Evolutionary conservation across 2,888 invertebrate genomes (phyloP).

Genomic region (Ephialtes manifestator): DNA sequence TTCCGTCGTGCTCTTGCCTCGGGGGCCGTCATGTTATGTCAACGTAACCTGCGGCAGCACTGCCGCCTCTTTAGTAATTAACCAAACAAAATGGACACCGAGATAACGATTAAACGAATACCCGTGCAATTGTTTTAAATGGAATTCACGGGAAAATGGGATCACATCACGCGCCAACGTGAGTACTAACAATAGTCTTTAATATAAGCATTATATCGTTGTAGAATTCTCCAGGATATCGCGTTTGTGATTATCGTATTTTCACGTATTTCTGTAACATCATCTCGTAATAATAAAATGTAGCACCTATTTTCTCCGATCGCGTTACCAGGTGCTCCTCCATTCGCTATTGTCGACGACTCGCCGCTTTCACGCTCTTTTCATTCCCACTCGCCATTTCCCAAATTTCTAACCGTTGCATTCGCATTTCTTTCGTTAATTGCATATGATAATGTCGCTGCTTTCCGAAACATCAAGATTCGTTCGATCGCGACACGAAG

Average conservation of each 20-base stretch:
- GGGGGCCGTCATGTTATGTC: conserved; percentile 78
- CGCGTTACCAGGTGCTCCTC: conserved; percentile 62
- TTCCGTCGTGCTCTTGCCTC: conserved; percentile 69
- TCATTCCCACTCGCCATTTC: conserved; percentile 65
- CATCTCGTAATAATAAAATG: conserved; percentile 64
- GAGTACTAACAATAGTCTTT: conserved; percentile 71
- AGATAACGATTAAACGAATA: conserved; percentile 85
- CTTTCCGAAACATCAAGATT: conserved; percentile 11
- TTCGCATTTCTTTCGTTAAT: conserved; percentile 9
- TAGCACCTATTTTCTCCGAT: conserved; percentile 70
- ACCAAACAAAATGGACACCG: conserved; percentile 86
- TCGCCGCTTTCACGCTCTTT: conserved; percentile 55
- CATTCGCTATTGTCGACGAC: conserved; percentile 57
- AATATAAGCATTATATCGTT: background rate
- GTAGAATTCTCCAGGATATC: background rate
- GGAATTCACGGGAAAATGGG: conserved; percentile 78
- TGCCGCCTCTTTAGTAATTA: conserved; percentile 85
- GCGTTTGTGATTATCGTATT: conserved; percentile 3
- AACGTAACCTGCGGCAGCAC: conserved; percentile 84
- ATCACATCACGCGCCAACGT: conserved; percentile 77
- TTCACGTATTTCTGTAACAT: conserved; percentile 50
- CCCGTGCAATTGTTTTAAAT: conserved; percentile 80
- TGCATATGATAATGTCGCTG: background rate
- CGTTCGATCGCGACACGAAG: background rate
- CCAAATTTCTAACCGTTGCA: conserved; percentile 16